Percentiles rank a stretch among this genome's conserved stretches.
Evolutionary conservation across 2,888 invertebrate genomes (phyloP).

Genomic region (Phortica magna): DNA sequence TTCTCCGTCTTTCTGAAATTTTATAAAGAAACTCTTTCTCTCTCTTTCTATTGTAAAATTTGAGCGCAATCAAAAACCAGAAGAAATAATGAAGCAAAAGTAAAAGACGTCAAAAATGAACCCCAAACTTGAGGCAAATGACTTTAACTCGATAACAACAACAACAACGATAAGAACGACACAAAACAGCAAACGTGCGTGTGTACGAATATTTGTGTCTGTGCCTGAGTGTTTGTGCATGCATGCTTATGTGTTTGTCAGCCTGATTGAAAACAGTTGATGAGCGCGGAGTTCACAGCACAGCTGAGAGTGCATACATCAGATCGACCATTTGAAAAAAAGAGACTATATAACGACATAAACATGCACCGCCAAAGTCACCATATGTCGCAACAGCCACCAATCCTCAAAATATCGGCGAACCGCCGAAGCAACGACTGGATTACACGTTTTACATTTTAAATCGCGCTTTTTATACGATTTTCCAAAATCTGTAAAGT

Average conservation of each 20-base stretch:
- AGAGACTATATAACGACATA: too few species aligned
- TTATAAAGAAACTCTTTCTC: background rate
- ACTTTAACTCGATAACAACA: conserved; percentile 46
- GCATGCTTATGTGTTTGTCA: conserved; percentile 15
- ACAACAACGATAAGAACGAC: background rate
- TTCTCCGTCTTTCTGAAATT: background rate
- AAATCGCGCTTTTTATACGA: too few species aligned
- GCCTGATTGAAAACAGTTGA: conserved; percentile 42
- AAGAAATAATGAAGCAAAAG: conserved; percentile 34
- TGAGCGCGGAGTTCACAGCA: background rate
- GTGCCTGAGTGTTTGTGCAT: background rate
- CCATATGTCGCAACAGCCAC: too few species aligned
- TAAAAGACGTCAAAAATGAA: conserved; percentile 43
- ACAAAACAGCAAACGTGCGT: background rate
- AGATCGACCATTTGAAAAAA: background rate
- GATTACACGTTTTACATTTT: too few species aligned
- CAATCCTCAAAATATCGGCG: too few species aligned
- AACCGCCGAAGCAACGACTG: too few species aligned
- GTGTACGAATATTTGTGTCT: conserved; percentile 5
- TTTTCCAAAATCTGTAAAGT: too few species aligned
- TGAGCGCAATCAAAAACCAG: conserved; percentile 46
- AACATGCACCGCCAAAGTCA: too few species aligned
- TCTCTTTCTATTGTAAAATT: background rate
- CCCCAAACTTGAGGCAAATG: conserved; percentile 16
- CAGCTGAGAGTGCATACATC: too few species aligned